Evolutionary conservation across 2,113 vertebrate genomes (phyloP).

Genomic region (Anseranas semipalmata): DNA sequence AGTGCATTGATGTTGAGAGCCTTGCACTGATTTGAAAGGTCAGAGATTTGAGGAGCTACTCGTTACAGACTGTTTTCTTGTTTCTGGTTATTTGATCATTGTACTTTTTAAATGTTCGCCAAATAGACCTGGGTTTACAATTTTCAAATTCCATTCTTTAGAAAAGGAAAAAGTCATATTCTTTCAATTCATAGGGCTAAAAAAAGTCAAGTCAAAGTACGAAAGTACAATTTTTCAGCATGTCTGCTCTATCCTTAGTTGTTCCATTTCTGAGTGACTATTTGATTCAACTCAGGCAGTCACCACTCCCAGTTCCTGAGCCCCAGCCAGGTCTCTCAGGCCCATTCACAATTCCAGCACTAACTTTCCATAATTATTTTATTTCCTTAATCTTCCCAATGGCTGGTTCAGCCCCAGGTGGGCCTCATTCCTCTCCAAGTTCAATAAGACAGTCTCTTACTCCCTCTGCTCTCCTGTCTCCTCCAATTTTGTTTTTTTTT

Average conservation of each 20-base stretch:
- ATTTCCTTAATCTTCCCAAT: conserved; percentile 78
- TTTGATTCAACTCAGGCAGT: conserved; percentile 65
- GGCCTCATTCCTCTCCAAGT: conserved; percentile 69
- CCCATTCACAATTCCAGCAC: conserved; percentile 75
- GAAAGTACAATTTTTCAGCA: conserved; percentile 8
- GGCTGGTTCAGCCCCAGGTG: conserved; percentile 70
- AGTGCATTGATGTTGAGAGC: not conserved
- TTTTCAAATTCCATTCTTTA: conserved; percentile 25
- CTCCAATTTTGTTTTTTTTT: conserved; percentile 66
- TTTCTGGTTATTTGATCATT: not conserved
- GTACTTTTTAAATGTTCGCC: not conserved
- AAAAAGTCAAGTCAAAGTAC: conserved; percentile 31
- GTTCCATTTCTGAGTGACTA: conserved; percentile 58
- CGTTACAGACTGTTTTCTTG: not conserved
- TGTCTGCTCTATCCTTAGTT: conserved; percentile 41
- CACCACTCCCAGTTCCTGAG: conserved; percentile 69
- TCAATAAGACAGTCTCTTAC: conserved; percentile 68
- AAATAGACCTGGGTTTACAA: not conserved
- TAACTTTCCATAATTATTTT: conserved; percentile 78
- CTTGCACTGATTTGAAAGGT: not conserved
- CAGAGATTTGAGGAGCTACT: not conserved
- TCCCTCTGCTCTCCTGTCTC: conserved; percentile 67
- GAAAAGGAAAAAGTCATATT: not conserved
- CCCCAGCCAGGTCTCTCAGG: conserved; percentile 70
- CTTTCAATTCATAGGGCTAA: conserved; percentile 15